Conservation (phyloP, 1,140 invertebrate species). For the Dendroctonus valens region DNA sequence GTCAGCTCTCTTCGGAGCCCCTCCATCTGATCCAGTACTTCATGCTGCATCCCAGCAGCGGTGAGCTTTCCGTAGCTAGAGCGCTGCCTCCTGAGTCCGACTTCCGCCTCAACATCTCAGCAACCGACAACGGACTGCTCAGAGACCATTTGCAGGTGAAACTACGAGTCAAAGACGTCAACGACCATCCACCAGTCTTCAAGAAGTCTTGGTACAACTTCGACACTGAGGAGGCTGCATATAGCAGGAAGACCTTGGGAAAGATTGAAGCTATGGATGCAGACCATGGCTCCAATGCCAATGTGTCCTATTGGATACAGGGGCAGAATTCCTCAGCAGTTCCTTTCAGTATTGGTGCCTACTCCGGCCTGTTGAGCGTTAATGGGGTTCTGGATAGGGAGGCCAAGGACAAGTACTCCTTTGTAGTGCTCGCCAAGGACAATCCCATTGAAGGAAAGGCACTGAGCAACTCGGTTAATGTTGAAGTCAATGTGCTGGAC, state of each 20-base stretch:
- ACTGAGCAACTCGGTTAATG: conserved; percentile 68
- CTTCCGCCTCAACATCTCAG: conserved; percentile 74
- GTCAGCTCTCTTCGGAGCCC: conserved; percentile 49
- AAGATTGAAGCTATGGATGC: conserved; percentile 73
- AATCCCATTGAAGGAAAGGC: conserved; percentile 59
- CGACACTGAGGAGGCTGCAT: conserved; percentile 75
- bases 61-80: conserved; percentile 74
- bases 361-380: conserved; percentile 73
- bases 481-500: conserved; percentile 77
- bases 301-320: conserved; percentile 68
- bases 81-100: conserved; percentile 72
- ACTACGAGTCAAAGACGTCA: conserved; percentile 73
- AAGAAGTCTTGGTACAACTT: conserved; percentile 80
- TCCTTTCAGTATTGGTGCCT: conserved; percentile 71
- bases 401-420: conserved; percentile 64
- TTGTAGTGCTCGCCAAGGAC: conserved; percentile 75
- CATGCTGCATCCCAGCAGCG: conserved; percentile 68
- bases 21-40: conserved; percentile 64
- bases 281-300: conserved; percentile 74
- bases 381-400: conserved; percentile 79
- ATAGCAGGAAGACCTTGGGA: conserved; percentile 56
- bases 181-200: conserved; percentile 83
- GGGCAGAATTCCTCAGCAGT: conserved; percentile 58
- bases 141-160: conserved; percentile 68
- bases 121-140: conserved; percentile 71